Conservation (phyloP, 2,797 vertebrate species). For the Cottoperca gobio region DNA sequence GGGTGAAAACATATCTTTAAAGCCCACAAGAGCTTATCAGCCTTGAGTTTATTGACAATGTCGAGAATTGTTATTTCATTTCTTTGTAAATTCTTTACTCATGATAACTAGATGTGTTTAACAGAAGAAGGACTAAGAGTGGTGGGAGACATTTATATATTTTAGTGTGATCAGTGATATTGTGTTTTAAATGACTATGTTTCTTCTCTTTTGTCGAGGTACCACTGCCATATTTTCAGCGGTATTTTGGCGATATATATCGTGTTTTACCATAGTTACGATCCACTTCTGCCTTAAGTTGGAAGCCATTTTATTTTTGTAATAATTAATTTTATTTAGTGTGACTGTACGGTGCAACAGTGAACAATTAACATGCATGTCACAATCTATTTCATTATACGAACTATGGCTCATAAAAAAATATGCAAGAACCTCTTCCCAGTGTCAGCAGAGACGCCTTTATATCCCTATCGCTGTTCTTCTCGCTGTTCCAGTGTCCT, state of each 20-base stretch:
- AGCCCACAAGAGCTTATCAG: not conserved
- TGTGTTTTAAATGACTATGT: not conserved
- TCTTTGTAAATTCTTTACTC: not conserved
- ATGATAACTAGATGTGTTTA: not conserved
- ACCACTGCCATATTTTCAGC: not conserved
- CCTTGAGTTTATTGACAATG: not conserved
- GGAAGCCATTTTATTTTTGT: not conserved
- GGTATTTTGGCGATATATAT: not conserved
- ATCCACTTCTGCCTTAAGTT: not conserved
- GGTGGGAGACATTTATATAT: not conserved
- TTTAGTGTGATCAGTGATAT: not conserved
- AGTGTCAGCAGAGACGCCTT: slow-evolving; percentile 64
- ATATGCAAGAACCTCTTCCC: slow-evolving; percentile 62
- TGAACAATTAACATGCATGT: slow-evolving; percentile 69
- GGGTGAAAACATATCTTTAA: not conserved
- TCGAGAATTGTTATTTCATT: not conserved
- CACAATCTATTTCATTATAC: slow-evolving; percentile 68
- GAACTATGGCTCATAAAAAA: slow-evolving; percentile 64
- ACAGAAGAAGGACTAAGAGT: not conserved
- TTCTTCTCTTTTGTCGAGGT: not conserved
- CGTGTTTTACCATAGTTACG: not conserved
- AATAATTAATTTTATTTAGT: not conserved
- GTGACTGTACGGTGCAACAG: slow-evolving; percentile 40
- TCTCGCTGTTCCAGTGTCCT: slow-evolving; percentile 74
- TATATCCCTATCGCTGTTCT: slow-evolving; percentile 61